Conservation (phyloP, 1,140 invertebrate species). For the Pseudomyrmex dendroicus region DNA sequence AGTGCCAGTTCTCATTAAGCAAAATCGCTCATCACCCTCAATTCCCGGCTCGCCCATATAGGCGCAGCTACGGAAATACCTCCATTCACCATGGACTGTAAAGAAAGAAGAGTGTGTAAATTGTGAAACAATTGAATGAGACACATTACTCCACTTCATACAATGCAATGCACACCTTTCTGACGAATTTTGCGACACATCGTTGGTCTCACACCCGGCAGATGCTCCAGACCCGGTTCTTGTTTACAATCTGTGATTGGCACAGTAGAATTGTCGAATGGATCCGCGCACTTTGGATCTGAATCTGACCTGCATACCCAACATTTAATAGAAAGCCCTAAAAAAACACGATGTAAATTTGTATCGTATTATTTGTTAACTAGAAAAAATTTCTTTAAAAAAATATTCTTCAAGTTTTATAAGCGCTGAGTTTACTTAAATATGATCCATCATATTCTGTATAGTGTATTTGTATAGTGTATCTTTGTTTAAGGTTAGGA, state of each 20-base stretch:
- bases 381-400: no score
- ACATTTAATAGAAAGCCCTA: conserved; percentile 93
- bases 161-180: conserved; percentile 89
- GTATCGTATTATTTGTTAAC: neutral
- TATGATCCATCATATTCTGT: neutral
- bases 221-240: conserved; percentile 88
- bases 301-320: conserved; percentile 95
- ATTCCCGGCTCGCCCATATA: conserved; percentile 96
- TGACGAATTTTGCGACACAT: conserved; percentile 97
- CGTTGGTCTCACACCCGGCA: conserved; percentile 89
- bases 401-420: neutral
- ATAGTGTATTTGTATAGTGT: neutral
- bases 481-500: conserved; percentile 30
- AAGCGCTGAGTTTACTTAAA: conserved; percentile 7
- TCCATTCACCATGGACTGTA: conserved; percentile 95
- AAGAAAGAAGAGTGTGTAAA: conserved; percentile 62
- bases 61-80: conserved; percentile 95
- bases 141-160: neutral
- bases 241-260: conserved; percentile 94
- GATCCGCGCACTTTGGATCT: conserved; percentile 96
- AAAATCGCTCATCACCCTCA: conserved; percentile 95
- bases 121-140: neutral
- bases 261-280: conserved; percentile 95
- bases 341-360: conserved; percentile 50
- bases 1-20: conserved; percentile 95